Evolutionary conservation across 2,113 vertebrate species (phyloP), one percentile per base, ranked within the genome.

Genomic region (Caloenas nicobarica): DNA sequence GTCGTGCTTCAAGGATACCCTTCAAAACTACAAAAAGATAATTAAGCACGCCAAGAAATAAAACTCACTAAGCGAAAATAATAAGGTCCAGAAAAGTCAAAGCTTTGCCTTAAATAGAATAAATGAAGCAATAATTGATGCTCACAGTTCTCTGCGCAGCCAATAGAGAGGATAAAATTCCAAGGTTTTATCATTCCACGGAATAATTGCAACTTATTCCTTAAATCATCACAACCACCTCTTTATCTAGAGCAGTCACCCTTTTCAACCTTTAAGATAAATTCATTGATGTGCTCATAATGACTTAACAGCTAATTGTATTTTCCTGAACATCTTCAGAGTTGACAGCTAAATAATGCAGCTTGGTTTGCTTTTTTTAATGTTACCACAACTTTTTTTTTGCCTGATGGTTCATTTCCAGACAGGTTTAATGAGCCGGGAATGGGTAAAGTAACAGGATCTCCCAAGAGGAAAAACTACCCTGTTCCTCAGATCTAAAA

Each of bases 91-190:
- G 42, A 4, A 48, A 83, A 92, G 88, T n/a, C 91, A 83, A 83
- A 78, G 54, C 46, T 86, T 5, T 54, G 72, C 42, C 56, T 92
- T 92, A 40, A 95, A 54, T 1, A 62, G 68, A 88, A 69, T 77
- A 69, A 91, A 95, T 66, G 11, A 40, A 81, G 54, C 76, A 42
- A 19, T 72, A 91, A 92, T 53, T 86, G 82, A 94, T 54, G 33
- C 68, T 40, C 82, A 73, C 42, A 84, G 60, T 19, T 74, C 86
- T 19, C 48, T 51, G 72, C 68, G 65, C 44, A 31, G 64, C 62
- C 85, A 60, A 10, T 4, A 48, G 15, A 40, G 16, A 42, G 56
- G 26, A 68, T 0, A 0, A 36, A 84, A 71, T 28, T 53, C 65
- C 48, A 29, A 22, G 40, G 48, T 80, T 86, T 82, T 68, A 64